Conservation (phyloP, 2,113 vertebrate species). For the Monopterus albus region DNA sequence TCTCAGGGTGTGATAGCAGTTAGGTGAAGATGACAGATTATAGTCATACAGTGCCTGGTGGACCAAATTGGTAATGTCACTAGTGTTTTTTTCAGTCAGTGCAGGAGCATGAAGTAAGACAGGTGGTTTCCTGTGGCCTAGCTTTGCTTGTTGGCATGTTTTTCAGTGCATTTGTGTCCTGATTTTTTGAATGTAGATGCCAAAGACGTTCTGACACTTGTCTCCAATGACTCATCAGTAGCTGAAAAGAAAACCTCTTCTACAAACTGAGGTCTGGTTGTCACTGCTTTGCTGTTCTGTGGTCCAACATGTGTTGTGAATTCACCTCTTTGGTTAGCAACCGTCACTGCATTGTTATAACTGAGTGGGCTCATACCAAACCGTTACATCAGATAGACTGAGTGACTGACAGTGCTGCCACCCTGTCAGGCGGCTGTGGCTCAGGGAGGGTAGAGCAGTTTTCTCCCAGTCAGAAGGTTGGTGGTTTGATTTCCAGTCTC, state of each 20-base stretch:
- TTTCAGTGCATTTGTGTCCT: not conserved
- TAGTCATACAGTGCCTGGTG: not conserved
- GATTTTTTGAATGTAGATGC: not conserved
- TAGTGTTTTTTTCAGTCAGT: not conserved
- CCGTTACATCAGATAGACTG: too few relatives aligned
- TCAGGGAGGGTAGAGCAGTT: too few relatives aligned
- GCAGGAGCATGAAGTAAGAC: not conserved
- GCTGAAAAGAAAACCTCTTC: not conserved
- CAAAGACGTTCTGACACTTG: not conserved
- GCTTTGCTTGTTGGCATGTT: constrained; percentile 12
- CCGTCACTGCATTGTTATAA: too few relatives aligned
- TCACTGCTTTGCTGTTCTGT: not conserved
- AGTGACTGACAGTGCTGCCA: too few relatives aligned
- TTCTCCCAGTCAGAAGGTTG: too few relatives aligned
- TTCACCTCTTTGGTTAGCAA: not conserved
- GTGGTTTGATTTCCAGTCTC: too few relatives aligned
- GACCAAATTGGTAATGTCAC: not conserved
- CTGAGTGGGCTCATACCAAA: not conserved
- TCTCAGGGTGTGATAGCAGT: not conserved
- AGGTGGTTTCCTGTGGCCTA: constrained; percentile 36
- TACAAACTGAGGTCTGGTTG: not conserved
- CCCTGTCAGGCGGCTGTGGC: too few relatives aligned
- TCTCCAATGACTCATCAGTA: too few relatives aligned
- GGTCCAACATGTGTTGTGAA: not conserved
- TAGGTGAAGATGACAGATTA: not conserved